Percentiles rank a stretch among this genome's conserved stretches.
Evolutionary conservation across 1,140 invertebrate genomes (phyloP).

Genomic region (Orchestia grillus): DNA sequence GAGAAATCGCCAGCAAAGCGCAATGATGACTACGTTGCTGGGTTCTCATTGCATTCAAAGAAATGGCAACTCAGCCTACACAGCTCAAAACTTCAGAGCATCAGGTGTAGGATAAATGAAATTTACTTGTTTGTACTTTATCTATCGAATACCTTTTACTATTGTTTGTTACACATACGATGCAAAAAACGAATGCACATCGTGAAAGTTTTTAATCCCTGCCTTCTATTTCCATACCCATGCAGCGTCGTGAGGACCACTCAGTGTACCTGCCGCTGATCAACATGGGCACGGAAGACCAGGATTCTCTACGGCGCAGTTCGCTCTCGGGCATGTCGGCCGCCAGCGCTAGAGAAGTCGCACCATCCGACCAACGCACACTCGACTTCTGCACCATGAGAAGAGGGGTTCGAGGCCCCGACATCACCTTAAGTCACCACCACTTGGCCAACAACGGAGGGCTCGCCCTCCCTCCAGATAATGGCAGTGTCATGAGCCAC

Average conservation of each 20-base stretch:
- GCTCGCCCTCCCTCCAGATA: not conserved
- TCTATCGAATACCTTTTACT: too few relatives aligned
- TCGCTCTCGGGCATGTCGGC: not conserved
- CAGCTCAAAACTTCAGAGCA: too few relatives aligned
- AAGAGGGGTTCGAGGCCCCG: conserved; percentile 15
- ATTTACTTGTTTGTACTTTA: too few relatives aligned
- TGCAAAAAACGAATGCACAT: not conserved
- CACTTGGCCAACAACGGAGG: not conserved
- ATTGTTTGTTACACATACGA: too few relatives aligned
- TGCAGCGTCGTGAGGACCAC: not conserved
- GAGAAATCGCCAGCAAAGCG: too few relatives aligned
- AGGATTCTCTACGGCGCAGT: not conserved
- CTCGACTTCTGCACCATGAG: conserved; percentile 47
- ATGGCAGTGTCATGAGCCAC: not conserved
- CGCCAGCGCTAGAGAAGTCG: not conserved
- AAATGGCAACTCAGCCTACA: too few relatives aligned
- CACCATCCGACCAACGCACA: not conserved
- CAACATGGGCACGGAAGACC: not conserved
- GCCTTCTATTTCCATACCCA: not conserved
- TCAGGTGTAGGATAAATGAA: too few relatives aligned
- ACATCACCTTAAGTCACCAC: conserved; percentile 21
- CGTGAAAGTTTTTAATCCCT: not conserved
- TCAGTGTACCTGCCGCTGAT: conserved; percentile 23
- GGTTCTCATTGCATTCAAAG: too few relatives aligned
- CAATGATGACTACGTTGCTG: too few relatives aligned